phyloP scores from a whole-genome alignment of 2,113 vertebrate species.

The Acinonyx jubatus region DNA sequence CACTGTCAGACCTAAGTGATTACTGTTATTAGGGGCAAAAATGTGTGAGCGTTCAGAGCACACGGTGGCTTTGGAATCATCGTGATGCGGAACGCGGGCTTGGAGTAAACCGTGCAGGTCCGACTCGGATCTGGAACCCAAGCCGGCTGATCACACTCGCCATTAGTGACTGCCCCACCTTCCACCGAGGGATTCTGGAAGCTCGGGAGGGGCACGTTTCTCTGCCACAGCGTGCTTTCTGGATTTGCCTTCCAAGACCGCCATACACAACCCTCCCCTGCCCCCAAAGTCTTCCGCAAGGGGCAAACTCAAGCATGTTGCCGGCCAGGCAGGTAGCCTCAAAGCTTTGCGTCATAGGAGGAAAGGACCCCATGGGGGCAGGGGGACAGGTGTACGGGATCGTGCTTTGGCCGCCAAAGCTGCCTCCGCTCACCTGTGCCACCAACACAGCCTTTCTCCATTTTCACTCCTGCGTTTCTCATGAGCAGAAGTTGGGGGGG shows the following conservation, averaged over 20 bases:
- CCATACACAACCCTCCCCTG: not conserved
- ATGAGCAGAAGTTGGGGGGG: not conserved
- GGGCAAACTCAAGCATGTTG: rapidly evolving
- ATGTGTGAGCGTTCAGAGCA: not conserved
- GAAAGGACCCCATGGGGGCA: rapidly evolving
- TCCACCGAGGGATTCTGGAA: not conserved
- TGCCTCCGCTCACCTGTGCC: rapidly evolving
- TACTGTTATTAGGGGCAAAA: not conserved
- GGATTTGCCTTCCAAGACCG: rapidly evolving
- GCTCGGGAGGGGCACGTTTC: not conserved
- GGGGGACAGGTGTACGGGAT: not conserved
- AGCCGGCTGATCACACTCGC: not conserved
- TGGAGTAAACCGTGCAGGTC: not conserved
- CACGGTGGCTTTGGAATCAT: not conserved
- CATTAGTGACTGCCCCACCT: rapidly evolving
- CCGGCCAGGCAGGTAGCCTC: not conserved
- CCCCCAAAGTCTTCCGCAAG: rapidly evolving
- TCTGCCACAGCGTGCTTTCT: not conserved
- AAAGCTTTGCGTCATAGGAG: rapidly evolving
- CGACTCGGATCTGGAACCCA: rapidly evolving
- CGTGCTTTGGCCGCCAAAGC: not conserved
- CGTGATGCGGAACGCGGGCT: rapidly evolving
- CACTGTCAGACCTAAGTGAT: not conserved
- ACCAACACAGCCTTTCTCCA: rapidly evolving
- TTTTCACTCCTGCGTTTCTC: not conserved